These are phyloP conservation scores for Corythornis cristatus DNA, from an alignment of 2,113 vertebrate species.

Conservation along the genomic window DNA sequence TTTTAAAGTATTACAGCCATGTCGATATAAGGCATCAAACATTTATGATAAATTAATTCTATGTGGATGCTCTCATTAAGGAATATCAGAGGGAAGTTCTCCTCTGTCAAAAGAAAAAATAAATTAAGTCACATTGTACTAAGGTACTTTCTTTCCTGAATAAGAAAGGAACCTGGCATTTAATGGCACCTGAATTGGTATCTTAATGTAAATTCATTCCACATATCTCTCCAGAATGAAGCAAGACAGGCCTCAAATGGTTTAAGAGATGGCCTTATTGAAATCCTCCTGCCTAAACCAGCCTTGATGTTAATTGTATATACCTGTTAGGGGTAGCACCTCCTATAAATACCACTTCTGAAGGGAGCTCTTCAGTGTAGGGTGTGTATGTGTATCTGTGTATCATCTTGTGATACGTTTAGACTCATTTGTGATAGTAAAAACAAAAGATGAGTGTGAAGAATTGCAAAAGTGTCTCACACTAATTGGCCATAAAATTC, in stretches of 20 bases:
- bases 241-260: neutral
- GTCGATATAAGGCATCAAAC: neutral
- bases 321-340: neutral
- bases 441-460: neutral
- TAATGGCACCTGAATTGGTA: neutral
- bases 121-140: neutral
- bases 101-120: neutral
- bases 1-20: neutral
- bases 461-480: neutral
- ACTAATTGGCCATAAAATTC: neutral
- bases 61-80: neutral
- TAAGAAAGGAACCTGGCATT: neutral
- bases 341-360: neutral
- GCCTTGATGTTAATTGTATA: neutral
- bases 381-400: neutral
- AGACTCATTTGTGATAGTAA: neutral
- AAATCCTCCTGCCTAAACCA: neutral
- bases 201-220: neutral
- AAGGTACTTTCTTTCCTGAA: neutral
- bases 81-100: neutral
- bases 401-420: neutral
- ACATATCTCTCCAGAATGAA: neutral
- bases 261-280: neutral
- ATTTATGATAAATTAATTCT: neutral
- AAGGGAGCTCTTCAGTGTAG: neutral